These are phyloP conservation scores for Zonotrichia albicollis DNA, from an alignment of 2,797 vertebrate genomes.

Conservation along the genomic window DNA sequence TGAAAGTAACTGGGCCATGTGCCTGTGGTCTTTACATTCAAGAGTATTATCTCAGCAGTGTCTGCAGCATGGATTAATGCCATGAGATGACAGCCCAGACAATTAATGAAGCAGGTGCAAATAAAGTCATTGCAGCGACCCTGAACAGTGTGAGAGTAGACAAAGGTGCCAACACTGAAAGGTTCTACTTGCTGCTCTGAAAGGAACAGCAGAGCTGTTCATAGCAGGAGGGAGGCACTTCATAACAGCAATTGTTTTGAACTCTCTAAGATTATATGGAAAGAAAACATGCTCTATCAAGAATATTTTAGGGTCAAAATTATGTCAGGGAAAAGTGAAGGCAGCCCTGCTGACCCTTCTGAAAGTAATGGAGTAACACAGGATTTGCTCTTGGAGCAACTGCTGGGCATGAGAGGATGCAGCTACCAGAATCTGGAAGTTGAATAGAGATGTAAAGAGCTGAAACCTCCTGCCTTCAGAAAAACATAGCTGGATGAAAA, in stretches of 20 bases:
- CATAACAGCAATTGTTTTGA: neutral
- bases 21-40: constrained; percentile 77
- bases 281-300: neutral
- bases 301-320: neutral
- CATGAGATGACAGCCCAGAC: constrained; percentile 50
- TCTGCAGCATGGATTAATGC: constrained; percentile 65
- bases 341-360: neutral
- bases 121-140: constrained; percentile 73
- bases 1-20: constrained; percentile 66
- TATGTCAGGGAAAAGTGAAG: neutral
- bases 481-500: neutral
- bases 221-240: neutral
- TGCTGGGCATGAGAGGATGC: neutral
- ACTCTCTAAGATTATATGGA: neutral
- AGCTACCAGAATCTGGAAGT: neutral
- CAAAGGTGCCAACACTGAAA: constrained; percentile 65
- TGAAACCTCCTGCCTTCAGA: neutral
- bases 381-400: neutral
- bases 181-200: constrained; percentile 68
- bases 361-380: neutral
- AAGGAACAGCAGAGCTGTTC: neutral
- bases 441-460: neutral
- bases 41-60: constrained; percentile 67
- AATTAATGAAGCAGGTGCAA: constrained; percentile 67
- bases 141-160: constrained; percentile 64